phyloP scores from a whole-genome alignment of 2,888 invertebrate species.

The Catocala nupta region DNA sequence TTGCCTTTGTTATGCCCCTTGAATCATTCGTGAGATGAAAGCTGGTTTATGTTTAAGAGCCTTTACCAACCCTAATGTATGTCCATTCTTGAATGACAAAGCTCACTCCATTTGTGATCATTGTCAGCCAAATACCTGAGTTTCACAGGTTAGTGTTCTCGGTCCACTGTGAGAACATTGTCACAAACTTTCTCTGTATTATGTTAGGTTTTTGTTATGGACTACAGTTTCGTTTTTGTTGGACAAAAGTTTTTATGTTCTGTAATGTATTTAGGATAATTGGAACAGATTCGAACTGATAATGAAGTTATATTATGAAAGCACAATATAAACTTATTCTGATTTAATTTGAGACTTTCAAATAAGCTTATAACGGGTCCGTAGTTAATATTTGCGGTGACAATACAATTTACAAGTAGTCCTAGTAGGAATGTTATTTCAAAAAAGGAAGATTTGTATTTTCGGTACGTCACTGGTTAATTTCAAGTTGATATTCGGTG shows the following conservation, averaged over 20 bases:
- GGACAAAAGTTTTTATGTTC: constrained; percentile 22
- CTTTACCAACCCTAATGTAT: constrained; percentile 1
- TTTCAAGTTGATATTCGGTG: too few species aligned
- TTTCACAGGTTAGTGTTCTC: constrained; percentile 17
- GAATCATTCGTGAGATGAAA: neutral
- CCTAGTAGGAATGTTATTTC: too few species aligned
- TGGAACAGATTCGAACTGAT: neutral
- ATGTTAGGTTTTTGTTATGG: constrained; percentile 22
- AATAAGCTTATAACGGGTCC: too few species aligned
- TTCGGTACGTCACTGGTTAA: too few species aligned
- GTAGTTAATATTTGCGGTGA: too few species aligned
- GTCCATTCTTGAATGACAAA: constrained; percentile 1
- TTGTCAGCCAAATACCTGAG: constrained; percentile 22
- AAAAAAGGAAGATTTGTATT: too few species aligned
- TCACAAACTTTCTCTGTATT: constrained; percentile 27
- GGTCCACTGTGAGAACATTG: constrained; percentile 11
- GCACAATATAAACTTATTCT: too few species aligned
- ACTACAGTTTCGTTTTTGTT: constrained; percentile 32
- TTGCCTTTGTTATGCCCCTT: neutral
- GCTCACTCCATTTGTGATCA: constrained; percentile 5
- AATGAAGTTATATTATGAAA: too few species aligned
- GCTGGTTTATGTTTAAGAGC: neutral
- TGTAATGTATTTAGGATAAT: constrained; percentile 25
- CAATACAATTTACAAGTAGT: too few species aligned
- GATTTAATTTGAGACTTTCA: too few species aligned